A percentile compares a stretch with the other conserved stretches of the same genome.
Evolutionary conservation across 1,140 invertebrate genomes (phyloP).

Genomic region (Panagrolaimus sp.): DNA sequence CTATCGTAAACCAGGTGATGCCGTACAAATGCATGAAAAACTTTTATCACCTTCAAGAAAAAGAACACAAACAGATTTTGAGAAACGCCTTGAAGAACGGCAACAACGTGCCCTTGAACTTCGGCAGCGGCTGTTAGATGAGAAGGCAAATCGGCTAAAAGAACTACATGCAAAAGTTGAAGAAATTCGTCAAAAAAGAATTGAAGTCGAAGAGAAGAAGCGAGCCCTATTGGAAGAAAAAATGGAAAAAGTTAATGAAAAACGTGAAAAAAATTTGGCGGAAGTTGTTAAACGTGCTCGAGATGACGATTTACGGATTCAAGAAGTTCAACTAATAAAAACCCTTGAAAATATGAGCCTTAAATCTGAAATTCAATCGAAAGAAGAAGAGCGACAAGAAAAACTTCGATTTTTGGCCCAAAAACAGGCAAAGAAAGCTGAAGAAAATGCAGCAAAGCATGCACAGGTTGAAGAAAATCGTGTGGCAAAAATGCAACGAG

Average conservation of each 20-base stretch:
- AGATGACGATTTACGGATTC: slow-evolving; percentile 43
- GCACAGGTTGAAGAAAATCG: slow-evolving; percentile 3
- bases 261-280: slow-evolving; percentile 45
- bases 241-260: slow-evolving; percentile 39
- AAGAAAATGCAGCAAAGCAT: slow-evolving; percentile 5
- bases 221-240: slow-evolving; percentile 15
- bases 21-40: slow-evolving; percentile 18
- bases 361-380: neutral
- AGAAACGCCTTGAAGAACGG: slow-evolving; percentile 25
- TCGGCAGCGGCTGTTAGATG: slow-evolving; percentile 33
- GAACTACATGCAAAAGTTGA: slow-evolving; percentile 30
- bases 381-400: neutral
- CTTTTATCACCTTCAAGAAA: slow-evolving; percentile 24
- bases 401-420: neutral
- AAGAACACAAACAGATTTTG: slow-evolving; percentile 6
- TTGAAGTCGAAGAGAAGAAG: slow-evolving; percentile 29
- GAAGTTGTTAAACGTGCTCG: slow-evolving; percentile 40
- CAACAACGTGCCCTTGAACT: slow-evolving; percentile 47
- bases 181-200: slow-evolving; percentile 30
- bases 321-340: slow-evolving; percentile 3
- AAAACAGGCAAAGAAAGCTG: neutral
- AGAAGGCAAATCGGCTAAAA: slow-evolving; percentile 33
- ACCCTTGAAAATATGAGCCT: neutral
- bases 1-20: slow-evolving; percentile 24
- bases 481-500: neutral